A percentile compares a stretch with the other conserved stretches of the same genome.
Conservation (phyloP, 2,113 vertebrate genomes). For the Mesitornis unicolor region DNA sequence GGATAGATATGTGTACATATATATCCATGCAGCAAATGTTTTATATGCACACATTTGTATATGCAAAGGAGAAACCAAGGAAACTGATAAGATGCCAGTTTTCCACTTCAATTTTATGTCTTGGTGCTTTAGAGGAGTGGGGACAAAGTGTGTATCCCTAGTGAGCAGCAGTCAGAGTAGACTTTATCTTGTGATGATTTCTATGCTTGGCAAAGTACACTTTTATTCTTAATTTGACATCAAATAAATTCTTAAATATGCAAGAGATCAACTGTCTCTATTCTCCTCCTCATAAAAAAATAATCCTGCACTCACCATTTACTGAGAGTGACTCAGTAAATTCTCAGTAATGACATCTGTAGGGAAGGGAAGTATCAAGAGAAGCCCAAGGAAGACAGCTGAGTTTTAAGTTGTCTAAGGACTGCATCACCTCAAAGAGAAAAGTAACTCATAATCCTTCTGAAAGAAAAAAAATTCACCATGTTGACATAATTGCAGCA, state of each 20-base stretch:
- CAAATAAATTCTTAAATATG: slow-evolving; percentile 45
- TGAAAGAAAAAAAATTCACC: background rate
- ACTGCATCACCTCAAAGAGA: slow-evolving; percentile 29
- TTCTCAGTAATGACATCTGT: background rate
- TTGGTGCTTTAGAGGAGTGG: background rate
- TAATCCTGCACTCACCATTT: background rate
- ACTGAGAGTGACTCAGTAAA: slow-evolving; percentile 7
- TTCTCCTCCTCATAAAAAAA: background rate
- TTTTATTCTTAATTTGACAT: slow-evolving; percentile 32
- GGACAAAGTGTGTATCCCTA: background rate
- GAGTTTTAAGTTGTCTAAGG: slow-evolving; percentile 20
- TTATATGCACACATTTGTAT: background rate
- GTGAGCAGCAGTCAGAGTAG: background rate
- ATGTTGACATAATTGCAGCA: background rate
- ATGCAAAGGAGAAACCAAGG: background rate
- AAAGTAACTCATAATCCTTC: slow-evolving; percentile 12
- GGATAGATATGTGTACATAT: background rate
- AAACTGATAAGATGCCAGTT: background rate
- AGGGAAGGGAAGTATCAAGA: slow-evolving; percentile 45
- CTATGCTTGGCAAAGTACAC: background rate
- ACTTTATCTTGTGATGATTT: background rate
- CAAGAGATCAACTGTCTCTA: background rate
- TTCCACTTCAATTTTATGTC: background rate
- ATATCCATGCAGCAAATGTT: background rate
- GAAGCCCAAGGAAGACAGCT: background rate